Evolutionary conservation across 2,888 invertebrate species (phyloP).

Genomic region (Drosophila mercatorum): DNA sequence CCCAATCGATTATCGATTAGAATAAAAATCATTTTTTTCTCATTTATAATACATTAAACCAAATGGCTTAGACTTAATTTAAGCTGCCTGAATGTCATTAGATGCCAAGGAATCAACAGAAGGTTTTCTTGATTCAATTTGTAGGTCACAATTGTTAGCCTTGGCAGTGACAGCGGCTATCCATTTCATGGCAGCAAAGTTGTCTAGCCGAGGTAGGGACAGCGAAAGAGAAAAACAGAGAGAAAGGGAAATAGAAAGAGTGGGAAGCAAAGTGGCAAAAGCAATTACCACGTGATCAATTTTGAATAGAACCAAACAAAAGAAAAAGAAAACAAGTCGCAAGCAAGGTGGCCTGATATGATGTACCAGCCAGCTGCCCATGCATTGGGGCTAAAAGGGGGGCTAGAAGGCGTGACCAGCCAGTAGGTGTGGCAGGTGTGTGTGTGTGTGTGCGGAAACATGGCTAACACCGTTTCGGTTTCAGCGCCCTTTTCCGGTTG

Average conservation of each 20-base stretch:
- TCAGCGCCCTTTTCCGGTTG: slow-evolving; percentile 30
- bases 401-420: slow-evolving; percentile 1
- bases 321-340: slow-evolving; percentile 10
- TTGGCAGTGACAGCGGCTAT: slow-evolving; percentile 48
- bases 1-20: background rate
- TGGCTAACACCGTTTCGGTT: slow-evolving; percentile 34
- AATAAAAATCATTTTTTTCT: background rate
- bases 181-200: slow-evolving; percentile 29
- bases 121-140: slow-evolving; percentile 4
- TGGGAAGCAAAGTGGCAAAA: slow-evolving; percentile 8
- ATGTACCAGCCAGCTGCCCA: slow-evolving; percentile 25
- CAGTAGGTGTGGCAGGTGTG: slow-evolving; percentile 13
- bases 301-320: slow-evolving; percentile 51
- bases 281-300: slow-evolving; percentile 66
- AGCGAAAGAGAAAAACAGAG: background rate
- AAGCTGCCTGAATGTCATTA: slow-evolving; percentile 24
- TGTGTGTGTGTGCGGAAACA: slow-evolving; percentile 50
- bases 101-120: slow-evolving; percentile 6
- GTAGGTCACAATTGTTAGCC: slow-evolving; percentile 29
- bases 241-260: background rate
- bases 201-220: slow-evolving; percentile 6
- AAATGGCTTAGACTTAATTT: slow-evolving; percentile 3
- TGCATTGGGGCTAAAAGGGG: background rate
- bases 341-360: slow-evolving; percentile 27
- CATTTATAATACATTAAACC: slow-evolving; percentile 9